phyloP scores from a whole-genome alignment of 2,888 invertebrate genomes.

The Heliconius erato region DNA sequence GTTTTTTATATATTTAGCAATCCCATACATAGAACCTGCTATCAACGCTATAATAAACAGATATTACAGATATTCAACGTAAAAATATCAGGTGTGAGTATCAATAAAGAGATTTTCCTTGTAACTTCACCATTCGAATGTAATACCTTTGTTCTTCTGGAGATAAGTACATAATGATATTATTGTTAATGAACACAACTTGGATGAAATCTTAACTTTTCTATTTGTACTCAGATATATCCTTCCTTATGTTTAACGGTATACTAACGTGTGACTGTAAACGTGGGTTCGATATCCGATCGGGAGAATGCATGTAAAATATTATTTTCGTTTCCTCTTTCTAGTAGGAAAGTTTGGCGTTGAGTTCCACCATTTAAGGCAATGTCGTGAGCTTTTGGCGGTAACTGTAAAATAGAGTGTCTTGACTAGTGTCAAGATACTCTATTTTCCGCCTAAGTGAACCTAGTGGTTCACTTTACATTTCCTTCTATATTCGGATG shows the following conservation, averaged over 20 bases:
- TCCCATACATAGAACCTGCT: not conserved
- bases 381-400: too few species aligned
- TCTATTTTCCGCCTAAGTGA: too few species aligned
- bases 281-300: not conserved
- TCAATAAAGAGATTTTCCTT: conserved; percentile 8
- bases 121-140: not conserved
- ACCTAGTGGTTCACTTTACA: too few species aligned
- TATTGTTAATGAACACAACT: not conserved
- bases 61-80: not conserved
- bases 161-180: not conserved
- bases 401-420: too few species aligned
- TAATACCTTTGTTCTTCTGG: not conserved
- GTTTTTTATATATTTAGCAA: too few species aligned
- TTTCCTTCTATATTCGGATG: too few species aligned
- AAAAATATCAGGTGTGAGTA: not conserved
- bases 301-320: not conserved
- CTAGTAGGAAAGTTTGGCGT: not conserved
- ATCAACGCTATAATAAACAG: too few species aligned
- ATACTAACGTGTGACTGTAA: not conserved
- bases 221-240: not conserved
- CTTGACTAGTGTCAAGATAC: too few species aligned
- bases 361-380: too few species aligned
- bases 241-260: not conserved
- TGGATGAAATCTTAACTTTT: not conserved
- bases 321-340: not conserved